phyloP scores from a whole-genome alignment of 2,888 invertebrate genomes.

The Odontocolon sp. region DNA sequence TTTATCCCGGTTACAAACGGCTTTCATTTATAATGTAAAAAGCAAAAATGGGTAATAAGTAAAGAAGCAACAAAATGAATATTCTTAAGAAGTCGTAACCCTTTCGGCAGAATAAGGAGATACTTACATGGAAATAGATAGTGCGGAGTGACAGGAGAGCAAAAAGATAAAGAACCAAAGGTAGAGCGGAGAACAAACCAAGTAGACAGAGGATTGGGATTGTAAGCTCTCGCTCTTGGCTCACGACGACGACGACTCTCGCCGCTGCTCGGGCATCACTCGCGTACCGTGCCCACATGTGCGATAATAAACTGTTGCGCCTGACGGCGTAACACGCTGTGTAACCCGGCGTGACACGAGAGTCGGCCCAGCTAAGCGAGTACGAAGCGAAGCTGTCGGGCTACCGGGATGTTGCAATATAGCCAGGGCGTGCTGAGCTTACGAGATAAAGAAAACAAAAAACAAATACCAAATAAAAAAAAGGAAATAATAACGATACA shows the following conservation, averaged over 20 bases:
- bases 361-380: slow-evolving; percentile 30
- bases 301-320: slow-evolving; percentile 67
- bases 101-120: slow-evolving; percentile 16
- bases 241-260: slow-evolving; percentile 53
- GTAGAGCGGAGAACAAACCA: slow-evolving; percentile 40
- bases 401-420: slow-evolving; percentile 27
- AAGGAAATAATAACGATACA: slow-evolving; percentile 43
- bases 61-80: too few species aligned
- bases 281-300: slow-evolving; percentile 60
- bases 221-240: slow-evolving; percentile 54
- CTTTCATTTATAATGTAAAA: too few species aligned
- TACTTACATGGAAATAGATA: slow-evolving; percentile 10
- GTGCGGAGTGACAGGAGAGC: slow-evolving; percentile 15
- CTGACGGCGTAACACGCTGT: slow-evolving; percentile 64
- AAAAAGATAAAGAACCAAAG: slow-evolving; percentile 36
- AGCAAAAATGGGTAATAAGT: too few species aligned
- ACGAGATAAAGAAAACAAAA: slow-evolving; percentile 46
- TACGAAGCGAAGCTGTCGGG: slow-evolving; percentile 42
- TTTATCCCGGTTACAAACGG: neutral
- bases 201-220: slow-evolving; percentile 37
- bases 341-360: slow-evolving; percentile 64
- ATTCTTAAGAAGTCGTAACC: neutral
- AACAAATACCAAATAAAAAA: slow-evolving; percentile 20
- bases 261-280: slow-evolving; percentile 23
- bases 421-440: slow-evolving; percentile 58